A percentile compares a stretch with the other conserved stretches of the same genome.
Evolutionary conservation across 1,140 invertebrate genomes (phyloP).

Genomic region (Magallana ariakensis): DNA sequence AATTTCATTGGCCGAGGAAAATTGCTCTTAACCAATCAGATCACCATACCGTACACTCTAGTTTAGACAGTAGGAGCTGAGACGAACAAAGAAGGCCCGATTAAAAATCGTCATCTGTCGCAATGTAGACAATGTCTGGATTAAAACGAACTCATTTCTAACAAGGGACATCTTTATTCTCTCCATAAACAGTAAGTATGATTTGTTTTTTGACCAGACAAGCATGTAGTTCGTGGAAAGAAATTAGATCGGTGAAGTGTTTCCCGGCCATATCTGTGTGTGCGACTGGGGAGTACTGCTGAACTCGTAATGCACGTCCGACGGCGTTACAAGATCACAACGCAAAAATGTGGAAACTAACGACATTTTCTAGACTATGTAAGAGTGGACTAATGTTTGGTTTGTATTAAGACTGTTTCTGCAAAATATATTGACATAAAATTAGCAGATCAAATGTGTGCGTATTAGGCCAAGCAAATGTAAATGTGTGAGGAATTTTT

Average conservation of each 20-base stretch:
- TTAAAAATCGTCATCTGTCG: conserved; percentile 52
- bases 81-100: conserved; percentile 59
- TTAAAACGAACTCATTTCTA: conserved; percentile 40
- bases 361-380: not conserved
- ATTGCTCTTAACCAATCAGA: conserved; percentile 58
- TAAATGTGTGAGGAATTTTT: not conserved
- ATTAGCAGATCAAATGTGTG: conserved; percentile 23
- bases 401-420: not conserved
- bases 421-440: not conserved
- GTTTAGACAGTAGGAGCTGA: conserved; percentile 58
- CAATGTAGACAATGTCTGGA: not conserved
- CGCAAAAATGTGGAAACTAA: not conserved
- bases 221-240: not conserved
- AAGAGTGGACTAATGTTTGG: not conserved
- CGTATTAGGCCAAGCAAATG: conserved; percentile 23
- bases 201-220: not conserved
- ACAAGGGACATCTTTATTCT: conserved; percentile 45
- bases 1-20: conserved; percentile 57
- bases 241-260: not conserved
- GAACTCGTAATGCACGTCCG: not conserved
- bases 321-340: not conserved
- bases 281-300: not conserved
- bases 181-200: conserved; percentile 48
- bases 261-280: conserved; percentile 28
- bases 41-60: conserved; percentile 59